Conservation (phyloP, 1,140 invertebrate species). For the Lethocerus indicus region DNA sequence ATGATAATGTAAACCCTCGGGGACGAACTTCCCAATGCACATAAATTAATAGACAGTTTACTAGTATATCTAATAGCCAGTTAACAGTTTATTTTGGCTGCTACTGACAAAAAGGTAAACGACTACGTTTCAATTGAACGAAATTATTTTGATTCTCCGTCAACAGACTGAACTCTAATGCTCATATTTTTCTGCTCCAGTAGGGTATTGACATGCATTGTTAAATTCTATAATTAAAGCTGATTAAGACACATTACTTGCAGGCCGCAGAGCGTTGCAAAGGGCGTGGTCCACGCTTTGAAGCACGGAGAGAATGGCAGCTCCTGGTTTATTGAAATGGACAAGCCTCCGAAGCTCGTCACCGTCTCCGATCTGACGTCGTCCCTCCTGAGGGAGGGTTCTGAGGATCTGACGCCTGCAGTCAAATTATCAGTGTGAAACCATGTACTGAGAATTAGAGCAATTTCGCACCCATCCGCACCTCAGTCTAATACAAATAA, state of each 20-base stretch:
- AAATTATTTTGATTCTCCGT: neutral
- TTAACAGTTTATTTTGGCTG: neutral
- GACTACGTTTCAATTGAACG: neutral
- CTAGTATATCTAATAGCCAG: neutral
- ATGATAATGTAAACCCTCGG: no score
- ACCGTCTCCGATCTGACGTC: no score
- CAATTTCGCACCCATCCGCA: no score
- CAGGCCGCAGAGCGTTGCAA: neutral
- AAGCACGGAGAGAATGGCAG: neutral
- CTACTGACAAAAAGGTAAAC: neutral
- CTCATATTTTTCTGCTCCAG: neutral
- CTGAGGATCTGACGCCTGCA: no score
- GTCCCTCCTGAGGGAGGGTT: no score
- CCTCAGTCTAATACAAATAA: no score
- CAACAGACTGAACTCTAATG: neutral
- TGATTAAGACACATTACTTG: neutral
- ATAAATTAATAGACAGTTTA: no score
- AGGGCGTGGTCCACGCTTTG: neutral
- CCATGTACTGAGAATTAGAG: no score
- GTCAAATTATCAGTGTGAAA: no score
- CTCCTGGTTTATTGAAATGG: neutral
- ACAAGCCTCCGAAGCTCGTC: slow-evolving; percentile 3
- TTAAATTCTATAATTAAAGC: no score
- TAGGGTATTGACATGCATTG: no score
- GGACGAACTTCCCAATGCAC: no score